These are phyloP conservation scores for Megaleporinus macrocephalus DNA, from an alignment of 2,113 vertebrate species.

Conservation along the genomic window DNA sequence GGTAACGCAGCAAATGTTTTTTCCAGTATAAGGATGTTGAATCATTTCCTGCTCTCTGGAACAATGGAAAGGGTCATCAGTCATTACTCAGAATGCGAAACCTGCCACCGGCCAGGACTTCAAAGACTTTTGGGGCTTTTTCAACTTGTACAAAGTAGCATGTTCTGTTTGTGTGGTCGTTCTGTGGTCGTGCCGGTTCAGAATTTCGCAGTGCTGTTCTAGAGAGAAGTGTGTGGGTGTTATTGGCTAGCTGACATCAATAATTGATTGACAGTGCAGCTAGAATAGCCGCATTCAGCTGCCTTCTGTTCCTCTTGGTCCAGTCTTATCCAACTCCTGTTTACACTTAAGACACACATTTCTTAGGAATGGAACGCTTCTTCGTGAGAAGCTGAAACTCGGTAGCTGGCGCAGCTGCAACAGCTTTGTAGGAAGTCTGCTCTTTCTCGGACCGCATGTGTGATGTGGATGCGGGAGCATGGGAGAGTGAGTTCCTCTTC, in stretches of 20 bases:
- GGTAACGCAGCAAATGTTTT: constrained; percentile 1
- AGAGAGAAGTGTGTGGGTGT: background rate
- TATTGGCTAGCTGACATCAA: constrained; percentile 35
- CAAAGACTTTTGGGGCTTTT: background rate
- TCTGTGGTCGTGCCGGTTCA: background rate
- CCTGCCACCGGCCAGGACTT: background rate
- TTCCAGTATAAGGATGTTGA: constrained; percentile 20
- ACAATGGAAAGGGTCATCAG: constrained; percentile 34
- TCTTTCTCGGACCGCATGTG: background rate
- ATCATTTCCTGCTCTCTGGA: constrained; percentile 39
- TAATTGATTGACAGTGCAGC: constrained; percentile 47
- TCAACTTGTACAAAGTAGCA: background rate
- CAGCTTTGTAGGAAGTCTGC: background rate
- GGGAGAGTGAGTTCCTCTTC: background rate
- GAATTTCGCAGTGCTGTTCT: background rate
- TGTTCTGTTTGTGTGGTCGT: background rate
- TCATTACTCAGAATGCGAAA: background rate
- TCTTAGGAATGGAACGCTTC: background rate
- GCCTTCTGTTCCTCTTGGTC: constrained; percentile 1
- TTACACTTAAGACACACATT: constrained; percentile 16
- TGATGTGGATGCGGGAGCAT: constrained; percentile 1
- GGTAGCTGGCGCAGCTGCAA: background rate
- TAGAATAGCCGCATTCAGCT: constrained; percentile 19
- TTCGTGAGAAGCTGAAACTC: background rate
- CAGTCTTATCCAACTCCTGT: background rate